Conservation (phyloP, 2,113 vertebrate genomes). For the Poecile atricapillus region DNA sequence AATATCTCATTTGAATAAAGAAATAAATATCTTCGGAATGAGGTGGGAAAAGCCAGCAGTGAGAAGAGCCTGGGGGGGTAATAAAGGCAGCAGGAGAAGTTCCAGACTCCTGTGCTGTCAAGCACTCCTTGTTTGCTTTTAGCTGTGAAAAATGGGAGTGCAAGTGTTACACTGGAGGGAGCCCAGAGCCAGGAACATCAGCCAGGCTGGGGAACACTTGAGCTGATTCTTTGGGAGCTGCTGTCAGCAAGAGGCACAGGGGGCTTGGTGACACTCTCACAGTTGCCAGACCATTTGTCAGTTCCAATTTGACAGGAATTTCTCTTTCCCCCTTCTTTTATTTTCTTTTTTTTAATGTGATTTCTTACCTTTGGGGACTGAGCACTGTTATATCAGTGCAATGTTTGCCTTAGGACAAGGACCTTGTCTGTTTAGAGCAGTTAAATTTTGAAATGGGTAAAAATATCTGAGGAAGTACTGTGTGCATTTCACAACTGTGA, state of each 20-base stretch:
- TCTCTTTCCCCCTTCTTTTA: neutral
- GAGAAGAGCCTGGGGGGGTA: neutral
- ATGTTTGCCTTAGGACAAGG: neutral
- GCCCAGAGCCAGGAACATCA: neutral
- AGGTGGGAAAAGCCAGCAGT: neutral
- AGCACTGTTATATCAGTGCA: neutral
- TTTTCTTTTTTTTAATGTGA: neutral
- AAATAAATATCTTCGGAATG: neutral
- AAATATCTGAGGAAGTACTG: neutral
- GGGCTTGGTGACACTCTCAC: neutral
- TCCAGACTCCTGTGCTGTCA: neutral
- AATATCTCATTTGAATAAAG: neutral
- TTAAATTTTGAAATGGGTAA: neutral
- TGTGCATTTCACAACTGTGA: neutral
- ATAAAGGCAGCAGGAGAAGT: neutral
- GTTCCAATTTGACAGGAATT: neutral
- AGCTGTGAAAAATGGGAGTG: neutral
- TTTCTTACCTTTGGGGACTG: neutral
- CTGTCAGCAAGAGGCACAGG: neutral
- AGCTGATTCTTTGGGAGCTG: neutral
- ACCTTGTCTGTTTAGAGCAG: neutral
- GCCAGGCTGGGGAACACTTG: neutral
- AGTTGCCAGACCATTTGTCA: conserved; percentile 10
- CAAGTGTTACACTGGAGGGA: neutral
- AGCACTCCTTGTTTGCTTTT: neutral